Evolutionary conservation across 2,888 invertebrate species (phyloP).

Genomic region (Zonitis immaculata): DNA sequence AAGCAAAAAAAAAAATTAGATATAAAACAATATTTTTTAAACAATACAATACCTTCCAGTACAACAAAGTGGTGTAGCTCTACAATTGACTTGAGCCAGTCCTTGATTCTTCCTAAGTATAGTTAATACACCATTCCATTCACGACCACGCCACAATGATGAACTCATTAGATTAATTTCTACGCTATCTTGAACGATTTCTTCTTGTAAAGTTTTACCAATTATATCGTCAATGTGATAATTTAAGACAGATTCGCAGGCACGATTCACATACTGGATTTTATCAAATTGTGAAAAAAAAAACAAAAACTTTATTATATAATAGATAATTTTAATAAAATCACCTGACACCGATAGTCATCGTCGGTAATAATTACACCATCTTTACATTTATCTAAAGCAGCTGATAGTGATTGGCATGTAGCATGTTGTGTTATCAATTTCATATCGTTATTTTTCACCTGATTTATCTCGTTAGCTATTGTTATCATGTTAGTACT

Average conservation of each 20-base stretch:
- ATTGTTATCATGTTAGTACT: constrained; percentile 59
- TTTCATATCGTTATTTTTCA: constrained; percentile 72
- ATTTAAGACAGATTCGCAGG: constrained; percentile 79
- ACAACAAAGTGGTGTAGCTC: constrained; percentile 71
- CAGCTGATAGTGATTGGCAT: constrained; percentile 74
- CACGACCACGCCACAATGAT: constrained; percentile 61
- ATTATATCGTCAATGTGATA: constrained; percentile 61
- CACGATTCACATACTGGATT: constrained; percentile 82
- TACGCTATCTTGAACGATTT: constrained; percentile 47
- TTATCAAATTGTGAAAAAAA: too few species aligned
- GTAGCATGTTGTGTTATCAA: constrained; percentile 74
- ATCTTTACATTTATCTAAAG: constrained; percentile 82
- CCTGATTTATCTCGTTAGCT: constrained; percentile 68
- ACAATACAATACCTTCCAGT: constrained; percentile 63
- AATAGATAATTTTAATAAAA: too few species aligned
- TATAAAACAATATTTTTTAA: too few species aligned
- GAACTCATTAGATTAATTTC: constrained; percentile 58
- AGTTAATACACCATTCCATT: constrained; percentile 72
- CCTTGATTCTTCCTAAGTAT: constrained; percentile 75
- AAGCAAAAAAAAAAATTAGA: too few species aligned
- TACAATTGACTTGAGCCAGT: constrained; percentile 65
- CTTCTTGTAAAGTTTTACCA: constrained; percentile 57
- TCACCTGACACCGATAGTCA: constrained; percentile 74
- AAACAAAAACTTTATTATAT: too few species aligned
- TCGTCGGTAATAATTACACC: constrained; percentile 85